Conservation (phyloP, 2,113 vertebrate species). For the Spheniscus mendiculus region DNA sequence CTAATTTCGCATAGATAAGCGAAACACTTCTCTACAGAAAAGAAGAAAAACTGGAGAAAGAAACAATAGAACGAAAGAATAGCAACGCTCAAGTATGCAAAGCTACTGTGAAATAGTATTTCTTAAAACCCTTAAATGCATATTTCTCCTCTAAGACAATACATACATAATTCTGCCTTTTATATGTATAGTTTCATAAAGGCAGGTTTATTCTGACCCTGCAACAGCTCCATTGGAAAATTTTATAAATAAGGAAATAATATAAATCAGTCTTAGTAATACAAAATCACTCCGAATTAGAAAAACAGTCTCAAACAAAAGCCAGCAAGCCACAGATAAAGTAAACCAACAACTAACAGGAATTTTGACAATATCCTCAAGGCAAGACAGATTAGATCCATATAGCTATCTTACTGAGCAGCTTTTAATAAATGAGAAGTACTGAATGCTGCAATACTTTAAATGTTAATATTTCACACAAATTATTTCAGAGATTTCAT, state of each 20-base stretch:
- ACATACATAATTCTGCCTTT: neutral
- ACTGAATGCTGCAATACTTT: neutral
- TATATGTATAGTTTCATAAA: neutral
- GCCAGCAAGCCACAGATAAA: neutral
- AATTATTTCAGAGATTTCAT: neutral
- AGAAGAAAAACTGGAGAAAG: neutral
- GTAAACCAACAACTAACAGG: neutral
- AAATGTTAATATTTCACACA: neutral
- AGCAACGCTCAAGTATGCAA: neutral
- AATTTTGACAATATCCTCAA: neutral
- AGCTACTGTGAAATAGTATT: neutral
- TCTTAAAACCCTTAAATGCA: neutral
- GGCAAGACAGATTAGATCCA: neutral
- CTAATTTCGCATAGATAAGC: too few relatives aligned
- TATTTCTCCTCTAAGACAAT: neutral
- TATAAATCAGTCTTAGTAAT: neutral
- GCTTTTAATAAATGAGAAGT: neutral
- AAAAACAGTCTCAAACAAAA: neutral
- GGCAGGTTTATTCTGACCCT: neutral
- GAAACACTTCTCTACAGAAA: neutral
- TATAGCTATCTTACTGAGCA: neutral
- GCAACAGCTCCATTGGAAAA: neutral
- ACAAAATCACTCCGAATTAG: neutral
- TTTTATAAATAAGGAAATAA: neutral
- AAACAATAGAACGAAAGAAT: rapidly evolving